Evolutionary conservation across 1,140 invertebrate species (phyloP).

Genomic region (Aphelenchoides fujianensis): DNA sequence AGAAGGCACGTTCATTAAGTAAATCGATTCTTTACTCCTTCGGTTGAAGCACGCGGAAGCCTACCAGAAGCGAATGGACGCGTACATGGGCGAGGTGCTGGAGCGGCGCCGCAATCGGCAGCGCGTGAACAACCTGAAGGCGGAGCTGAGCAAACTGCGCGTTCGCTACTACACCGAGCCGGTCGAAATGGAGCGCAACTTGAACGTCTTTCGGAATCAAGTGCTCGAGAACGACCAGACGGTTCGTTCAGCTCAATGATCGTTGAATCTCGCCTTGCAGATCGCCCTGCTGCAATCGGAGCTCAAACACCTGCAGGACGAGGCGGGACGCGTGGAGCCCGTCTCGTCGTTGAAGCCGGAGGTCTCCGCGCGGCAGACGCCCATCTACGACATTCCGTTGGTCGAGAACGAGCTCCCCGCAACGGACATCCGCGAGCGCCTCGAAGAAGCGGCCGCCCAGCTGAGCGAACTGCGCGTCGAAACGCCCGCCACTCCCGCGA

Average conservation of each 20-base stretch:
- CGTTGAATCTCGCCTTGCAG: not conserved
- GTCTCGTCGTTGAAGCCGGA: slow-evolving; percentile 8
- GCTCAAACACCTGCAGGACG: not conserved
- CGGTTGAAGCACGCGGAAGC: not conserved
- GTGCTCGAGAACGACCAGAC: slow-evolving; percentile 11
- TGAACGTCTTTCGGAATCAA: not conserved
- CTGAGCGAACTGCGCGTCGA: no score
- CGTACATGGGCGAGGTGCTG: not conserved
- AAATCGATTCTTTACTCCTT: not conserved
- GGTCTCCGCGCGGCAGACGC: not conserved
- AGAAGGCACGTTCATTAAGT: not conserved
- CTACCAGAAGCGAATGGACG: not conserved
- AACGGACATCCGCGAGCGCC: no score
- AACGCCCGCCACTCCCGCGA: no score
- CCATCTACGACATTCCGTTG: slow-evolving; percentile 7
- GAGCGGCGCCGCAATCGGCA: not conserved
- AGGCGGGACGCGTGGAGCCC: not conserved
- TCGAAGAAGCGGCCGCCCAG: no score
- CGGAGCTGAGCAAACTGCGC: not conserved
- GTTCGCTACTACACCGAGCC: slow-evolving; percentile 10
- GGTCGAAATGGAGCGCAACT: slow-evolving; percentile 1
- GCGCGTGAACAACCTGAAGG: slow-evolving; percentile 2
- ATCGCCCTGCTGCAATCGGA: slow-evolving; percentile 8
- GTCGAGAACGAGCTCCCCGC: not conserved
- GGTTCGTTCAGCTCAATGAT: not conserved